phyloP scores from a whole-genome alignment of 2,888 invertebrate genomes.

The Balanococcus diminutus region DNA sequence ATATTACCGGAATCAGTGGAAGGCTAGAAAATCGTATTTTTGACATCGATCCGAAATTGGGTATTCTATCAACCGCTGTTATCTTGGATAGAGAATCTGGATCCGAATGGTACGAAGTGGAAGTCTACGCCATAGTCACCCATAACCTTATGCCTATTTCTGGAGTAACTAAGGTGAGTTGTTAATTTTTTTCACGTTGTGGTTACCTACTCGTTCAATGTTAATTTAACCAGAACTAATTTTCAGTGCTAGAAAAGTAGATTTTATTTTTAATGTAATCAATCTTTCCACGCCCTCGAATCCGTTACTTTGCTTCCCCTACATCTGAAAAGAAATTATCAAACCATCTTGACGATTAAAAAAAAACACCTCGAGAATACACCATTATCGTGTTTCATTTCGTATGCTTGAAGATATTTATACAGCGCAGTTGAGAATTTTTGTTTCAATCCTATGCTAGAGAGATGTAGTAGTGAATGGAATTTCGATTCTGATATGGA shows the following conservation, averaged over 20 bases:
- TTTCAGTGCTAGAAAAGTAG: neutral
- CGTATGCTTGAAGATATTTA: too few species aligned
- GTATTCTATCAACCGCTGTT: slow-evolving; percentile 84
- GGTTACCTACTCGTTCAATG: neutral
- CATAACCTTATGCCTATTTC: slow-evolving; percentile 73
- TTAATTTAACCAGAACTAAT: neutral
- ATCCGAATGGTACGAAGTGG: slow-evolving; percentile 80
- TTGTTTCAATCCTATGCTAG: too few species aligned
- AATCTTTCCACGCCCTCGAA: neutral
- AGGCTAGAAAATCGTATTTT: slow-evolving; percentile 86
- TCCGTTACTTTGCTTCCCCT: neutral
- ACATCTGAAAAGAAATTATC: neutral
- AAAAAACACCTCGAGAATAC: neutral
- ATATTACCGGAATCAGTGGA: slow-evolving; percentile 67
- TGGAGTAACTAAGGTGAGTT: slow-evolving; percentile 81
- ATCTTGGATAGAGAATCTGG: slow-evolving; percentile 84
- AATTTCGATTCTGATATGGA: too few species aligned
- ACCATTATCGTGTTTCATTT: neutral
- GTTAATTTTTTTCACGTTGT: neutral
- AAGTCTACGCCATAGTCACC: slow-evolving; percentile 82
- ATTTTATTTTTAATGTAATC: neutral
- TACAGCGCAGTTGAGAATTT: neutral
- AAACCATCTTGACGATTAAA: neutral
- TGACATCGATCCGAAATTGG: slow-evolving; percentile 86
- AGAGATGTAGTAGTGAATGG: too few species aligned